A percentile compares a stretch with the other conserved stretches of the same genome.
phyloP scores from a whole-genome alignment of 2,888 invertebrate genomes.

The Ischnus inquisitorius region DNA sequence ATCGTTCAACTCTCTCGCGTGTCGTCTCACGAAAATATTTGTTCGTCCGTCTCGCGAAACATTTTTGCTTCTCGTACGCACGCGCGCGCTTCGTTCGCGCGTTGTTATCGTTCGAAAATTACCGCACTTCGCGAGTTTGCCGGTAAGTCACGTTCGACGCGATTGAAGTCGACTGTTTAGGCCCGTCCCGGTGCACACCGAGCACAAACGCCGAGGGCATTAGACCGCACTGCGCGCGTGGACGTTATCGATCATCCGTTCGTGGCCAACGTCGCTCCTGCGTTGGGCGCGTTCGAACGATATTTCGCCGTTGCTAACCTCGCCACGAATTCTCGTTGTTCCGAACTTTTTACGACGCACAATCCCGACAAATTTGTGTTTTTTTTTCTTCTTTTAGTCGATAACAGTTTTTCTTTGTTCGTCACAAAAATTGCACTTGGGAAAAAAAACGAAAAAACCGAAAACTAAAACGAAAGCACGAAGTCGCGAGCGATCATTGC shows the following conservation, averaged over 20 bases:
- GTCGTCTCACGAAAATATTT: conserved; percentile 6
- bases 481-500: background rate
- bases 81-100: background rate
- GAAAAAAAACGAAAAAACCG: background rate
- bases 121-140: background rate
- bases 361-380: too few species aligned
- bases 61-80: background rate
- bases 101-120: conserved; percentile 13
- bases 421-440: background rate
- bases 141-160: background rate
- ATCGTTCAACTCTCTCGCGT: conserved; percentile 5
- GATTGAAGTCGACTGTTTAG: background rate
- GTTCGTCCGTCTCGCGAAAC: conserved; percentile 4
- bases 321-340: background rate
- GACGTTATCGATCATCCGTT: conserved; percentile 45
- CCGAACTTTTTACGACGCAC: too few species aligned
- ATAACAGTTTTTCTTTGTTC: too few species aligned
- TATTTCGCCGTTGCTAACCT: background rate
- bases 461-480: conserved; percentile 5
- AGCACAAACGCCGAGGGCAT: background rate
- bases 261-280: conserved; percentile 14
- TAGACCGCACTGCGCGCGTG: conserved; percentile 31
- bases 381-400: too few species aligned
- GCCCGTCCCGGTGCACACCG: background rate
- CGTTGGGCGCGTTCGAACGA: conserved; percentile 14